A percentile compares a stretch with the other conserved stretches of the same genome.
These are phyloP conservation scores for Macrostomum lignano DNA, from an alignment of 1,140 invertebrate genomes.

Conservation along the genomic window DNA sequence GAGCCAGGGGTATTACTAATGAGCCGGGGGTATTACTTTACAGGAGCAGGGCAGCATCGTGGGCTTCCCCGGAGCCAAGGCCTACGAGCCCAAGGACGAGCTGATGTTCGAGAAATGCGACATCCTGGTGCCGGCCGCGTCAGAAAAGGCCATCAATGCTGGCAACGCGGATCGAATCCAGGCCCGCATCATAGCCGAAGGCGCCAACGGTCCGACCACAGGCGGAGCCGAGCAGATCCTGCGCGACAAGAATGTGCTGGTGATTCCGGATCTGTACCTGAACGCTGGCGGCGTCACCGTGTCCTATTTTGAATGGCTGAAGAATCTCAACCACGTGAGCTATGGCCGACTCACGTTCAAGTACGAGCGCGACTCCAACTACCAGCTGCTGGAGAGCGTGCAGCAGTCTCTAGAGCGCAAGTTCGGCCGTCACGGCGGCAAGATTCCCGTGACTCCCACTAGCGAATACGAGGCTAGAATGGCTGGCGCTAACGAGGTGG, in stretches of 20 bases:
- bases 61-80: conserved; percentile 55
- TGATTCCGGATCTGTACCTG: conserved; percentile 52
- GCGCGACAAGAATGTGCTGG: conserved; percentile 64
- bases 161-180: conserved; percentile 67
- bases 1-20: no score
- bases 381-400: conserved; percentile 81
- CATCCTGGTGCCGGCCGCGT: conserved; percentile 80
- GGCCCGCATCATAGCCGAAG: conserved; percentile 84
- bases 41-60: conserved; percentile 59
- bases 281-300: conserved; percentile 98
- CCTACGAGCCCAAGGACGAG: conserved; percentile 41
- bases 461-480: conserved; percentile 80
- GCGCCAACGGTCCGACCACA: conserved; percentile 90
- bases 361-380: conserved; percentile 90
- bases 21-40: no score
- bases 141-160: conserved; percentile 78
- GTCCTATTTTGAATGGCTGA: conserved; percentile 98
- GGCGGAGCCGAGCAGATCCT: conserved; percentile 83
- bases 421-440: conserved; percentile 65
- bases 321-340: conserved; percentile 95
- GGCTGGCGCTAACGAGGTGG: conserved; percentile 83
- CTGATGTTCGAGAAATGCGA: conserved; percentile 79
- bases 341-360: conserved; percentile 95
- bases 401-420: conserved; percentile 87
- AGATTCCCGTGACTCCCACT: conserved; percentile 71